These are phyloP conservation scores for Hymenochirus boettgeri DNA, from an alignment of 2,113 vertebrate genomes.

Conservation along the genomic window DNA sequence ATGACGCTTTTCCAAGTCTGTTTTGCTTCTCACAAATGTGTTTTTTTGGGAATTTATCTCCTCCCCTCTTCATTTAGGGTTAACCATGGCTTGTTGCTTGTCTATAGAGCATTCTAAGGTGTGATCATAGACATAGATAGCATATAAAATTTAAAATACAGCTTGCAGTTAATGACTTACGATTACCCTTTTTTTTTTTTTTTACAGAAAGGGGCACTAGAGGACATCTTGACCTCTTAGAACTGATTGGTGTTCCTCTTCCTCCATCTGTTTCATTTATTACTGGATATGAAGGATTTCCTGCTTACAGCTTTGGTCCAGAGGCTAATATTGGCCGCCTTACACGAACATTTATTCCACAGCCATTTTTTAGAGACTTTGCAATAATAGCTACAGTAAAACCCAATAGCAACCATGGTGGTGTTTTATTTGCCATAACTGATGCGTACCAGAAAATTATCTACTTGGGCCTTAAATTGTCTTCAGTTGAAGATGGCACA, in stretches of 20 bases:
- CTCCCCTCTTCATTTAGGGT: no score
- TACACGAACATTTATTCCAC: slow-evolving; percentile 74
- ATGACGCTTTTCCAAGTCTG: no score
- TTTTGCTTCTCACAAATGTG: no score
- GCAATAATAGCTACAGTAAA: slow-evolving; percentile 74
- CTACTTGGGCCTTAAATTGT: slow-evolving; percentile 79
- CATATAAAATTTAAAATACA: no score
- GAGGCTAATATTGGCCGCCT: slow-evolving; percentile 85
- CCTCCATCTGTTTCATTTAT: slow-evolving; percentile 90
- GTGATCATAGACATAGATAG: no score
- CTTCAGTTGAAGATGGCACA: slow-evolving; percentile 71
- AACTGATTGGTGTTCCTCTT: slow-evolving; percentile 90
- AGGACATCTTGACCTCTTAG: slow-evolving; percentile 78
- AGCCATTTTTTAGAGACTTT: slow-evolving; percentile 80
- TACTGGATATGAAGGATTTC: slow-evolving; percentile 85
- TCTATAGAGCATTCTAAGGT: no score
- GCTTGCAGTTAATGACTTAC: no score
- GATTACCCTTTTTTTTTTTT: slow-evolving; percentile 31
- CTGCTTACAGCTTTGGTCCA: slow-evolving; percentile 84
- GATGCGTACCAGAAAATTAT: slow-evolving; percentile 84
- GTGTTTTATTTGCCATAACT: slow-evolving; percentile 85
- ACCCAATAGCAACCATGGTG: slow-evolving; percentile 69
- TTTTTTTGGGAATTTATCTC: no score
- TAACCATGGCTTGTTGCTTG: no score
- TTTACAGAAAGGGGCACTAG: slow-evolving; percentile 64